These are phyloP conservation scores for Eugnorisma glareosa DNA, from an alignment of 2,888 invertebrate species.

Conservation along the genomic window DNA sequence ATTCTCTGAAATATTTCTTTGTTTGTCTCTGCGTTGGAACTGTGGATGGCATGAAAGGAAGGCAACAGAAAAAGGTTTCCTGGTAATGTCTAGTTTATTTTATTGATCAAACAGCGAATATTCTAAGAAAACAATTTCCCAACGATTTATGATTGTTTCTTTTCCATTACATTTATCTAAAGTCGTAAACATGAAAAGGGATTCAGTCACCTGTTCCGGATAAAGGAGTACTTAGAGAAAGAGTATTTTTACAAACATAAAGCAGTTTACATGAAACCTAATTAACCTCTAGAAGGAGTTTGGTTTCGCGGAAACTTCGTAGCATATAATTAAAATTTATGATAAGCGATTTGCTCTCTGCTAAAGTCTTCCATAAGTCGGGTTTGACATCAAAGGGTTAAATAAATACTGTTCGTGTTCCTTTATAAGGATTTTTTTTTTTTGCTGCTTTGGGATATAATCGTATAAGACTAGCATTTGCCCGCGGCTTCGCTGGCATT, in stretches of 20 bases:
- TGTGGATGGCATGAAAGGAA: background rate
- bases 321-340: slow-evolving; percentile 1
- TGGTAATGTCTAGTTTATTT: background rate
- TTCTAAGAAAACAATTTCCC: background rate
- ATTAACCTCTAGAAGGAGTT: slow-evolving; percentile 1
- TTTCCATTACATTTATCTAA: too few relatives aligned
- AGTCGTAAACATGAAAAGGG: too few relatives aligned
- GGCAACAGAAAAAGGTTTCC: background rate
- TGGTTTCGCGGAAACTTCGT: background rate
- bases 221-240: too few relatives aligned
- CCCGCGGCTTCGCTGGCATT: background rate
- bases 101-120: slow-evolving; percentile 11
- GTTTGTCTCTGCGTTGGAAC: slow-evolving; percentile 1
- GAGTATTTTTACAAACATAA: background rate
- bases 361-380: slow-evolving; percentile 3
- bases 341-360: background rate
- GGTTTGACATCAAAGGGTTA: slow-evolving; percentile 3
- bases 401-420: background rate
- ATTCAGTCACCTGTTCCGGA: too few relatives aligned
- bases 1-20: slow-evolving; percentile 1
- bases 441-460: background rate
- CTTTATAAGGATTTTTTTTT: background rate
- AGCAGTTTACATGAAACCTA: slow-evolving; percentile 3
- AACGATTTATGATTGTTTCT: background rate
- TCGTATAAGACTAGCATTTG: background rate